phyloP scores from a whole-genome alignment of 2,888 invertebrate genomes.

The Himalopsyche kuldschensis region DNA sequence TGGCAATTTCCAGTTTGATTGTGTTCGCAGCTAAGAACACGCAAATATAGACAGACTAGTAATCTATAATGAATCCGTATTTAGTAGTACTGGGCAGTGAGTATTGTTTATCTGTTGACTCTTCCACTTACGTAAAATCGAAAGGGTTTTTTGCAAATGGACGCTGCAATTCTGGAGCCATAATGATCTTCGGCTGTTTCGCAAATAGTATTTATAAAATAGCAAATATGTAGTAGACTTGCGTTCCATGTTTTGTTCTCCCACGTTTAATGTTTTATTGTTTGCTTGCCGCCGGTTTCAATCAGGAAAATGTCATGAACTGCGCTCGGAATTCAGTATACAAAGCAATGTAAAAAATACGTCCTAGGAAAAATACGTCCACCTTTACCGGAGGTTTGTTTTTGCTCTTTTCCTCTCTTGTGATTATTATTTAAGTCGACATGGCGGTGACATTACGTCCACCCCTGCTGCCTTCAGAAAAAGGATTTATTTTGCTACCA shows the following conservation, averaged over 20 bases:
- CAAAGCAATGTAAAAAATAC: not conserved
- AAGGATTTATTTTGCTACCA: not conserved
- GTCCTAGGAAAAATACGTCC: not conserved
- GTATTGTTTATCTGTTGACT: no score
- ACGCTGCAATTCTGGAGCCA: not conserved
- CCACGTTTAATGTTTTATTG: not conserved
- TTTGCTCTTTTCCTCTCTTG: not conserved
- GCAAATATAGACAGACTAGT: no score
- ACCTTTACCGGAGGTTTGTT: not conserved
- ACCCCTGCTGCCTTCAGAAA: not conserved
- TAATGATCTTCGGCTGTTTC: not conserved
- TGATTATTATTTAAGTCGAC: not conserved
- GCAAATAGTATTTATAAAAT: not conserved
- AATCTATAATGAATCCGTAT: no score
- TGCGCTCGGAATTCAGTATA: not conserved
- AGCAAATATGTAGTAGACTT: not conserved
- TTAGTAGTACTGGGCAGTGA: no score
- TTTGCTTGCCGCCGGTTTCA: not conserved
- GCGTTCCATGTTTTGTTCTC: not conserved
- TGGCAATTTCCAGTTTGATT: no score
- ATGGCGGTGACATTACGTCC: not conserved
- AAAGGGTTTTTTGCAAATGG: not conserved
- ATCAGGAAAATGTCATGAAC: not conserved
- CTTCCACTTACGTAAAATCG: no score
- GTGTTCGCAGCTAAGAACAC: no score